phyloP scores from a whole-genome alignment of 2,113 vertebrate genomes.

The Cryptotis parvus region DNA sequence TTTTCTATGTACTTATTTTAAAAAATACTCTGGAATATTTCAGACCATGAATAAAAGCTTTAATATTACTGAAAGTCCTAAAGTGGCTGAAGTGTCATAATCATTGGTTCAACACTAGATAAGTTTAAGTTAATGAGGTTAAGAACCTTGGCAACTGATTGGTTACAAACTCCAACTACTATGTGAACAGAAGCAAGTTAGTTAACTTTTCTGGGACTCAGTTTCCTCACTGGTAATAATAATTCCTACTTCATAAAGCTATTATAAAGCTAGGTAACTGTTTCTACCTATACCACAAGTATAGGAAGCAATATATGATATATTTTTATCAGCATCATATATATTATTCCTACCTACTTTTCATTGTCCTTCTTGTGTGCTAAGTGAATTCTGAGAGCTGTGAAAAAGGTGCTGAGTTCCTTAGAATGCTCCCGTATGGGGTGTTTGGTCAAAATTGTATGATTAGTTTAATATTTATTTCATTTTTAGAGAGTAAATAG shows the following conservation, averaged over 20 bases:
- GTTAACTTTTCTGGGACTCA: not conserved
- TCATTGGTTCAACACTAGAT: not conserved
- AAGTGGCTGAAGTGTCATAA: not conserved
- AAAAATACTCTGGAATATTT: not conserved
- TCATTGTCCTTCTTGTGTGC: not conserved
- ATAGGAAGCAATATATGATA: not conserved
- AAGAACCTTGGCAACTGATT: not conserved
- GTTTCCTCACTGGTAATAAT: not conserved
- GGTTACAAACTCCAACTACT: conserved; percentile 5
- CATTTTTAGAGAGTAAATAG: not conserved
- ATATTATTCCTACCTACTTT: not conserved
- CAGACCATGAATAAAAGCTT: not conserved
- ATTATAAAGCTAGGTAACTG: not conserved
- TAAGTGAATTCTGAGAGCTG: conserved; percentile 35
- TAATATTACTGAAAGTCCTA: not conserved
- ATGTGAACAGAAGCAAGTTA: not conserved
- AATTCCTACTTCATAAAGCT: not conserved
- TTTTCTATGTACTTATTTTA: conserved; percentile 17
- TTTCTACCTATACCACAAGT: not conserved
- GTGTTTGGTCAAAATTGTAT: not conserved
- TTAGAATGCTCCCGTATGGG: not conserved
- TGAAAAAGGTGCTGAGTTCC: not conserved
- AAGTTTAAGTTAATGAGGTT: not conserved
- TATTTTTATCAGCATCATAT: not conserved
- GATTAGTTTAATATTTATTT: conserved; percentile 42